phyloP scores from a whole-genome alignment of 2,888 invertebrate species.

The Poecilus cupreus region DNA sequence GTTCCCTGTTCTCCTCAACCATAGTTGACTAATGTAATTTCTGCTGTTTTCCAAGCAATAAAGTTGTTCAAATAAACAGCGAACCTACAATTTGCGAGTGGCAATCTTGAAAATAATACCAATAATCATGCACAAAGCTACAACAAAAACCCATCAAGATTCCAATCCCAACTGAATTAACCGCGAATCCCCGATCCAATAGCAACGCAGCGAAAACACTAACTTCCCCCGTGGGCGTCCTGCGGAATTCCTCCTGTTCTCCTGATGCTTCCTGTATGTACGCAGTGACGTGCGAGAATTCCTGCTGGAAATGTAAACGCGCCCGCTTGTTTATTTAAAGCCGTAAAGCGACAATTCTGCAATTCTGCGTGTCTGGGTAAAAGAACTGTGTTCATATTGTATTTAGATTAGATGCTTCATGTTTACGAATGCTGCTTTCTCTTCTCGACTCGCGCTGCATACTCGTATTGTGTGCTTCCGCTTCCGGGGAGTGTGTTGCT shows the following conservation, averaged over 20 bases:
- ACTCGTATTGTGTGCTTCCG: neutral
- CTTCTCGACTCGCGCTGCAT: neutral
- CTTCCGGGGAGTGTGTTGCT: neutral
- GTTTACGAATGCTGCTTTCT: neutral
- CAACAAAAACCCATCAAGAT: constrained; percentile 18
- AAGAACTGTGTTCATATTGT: constrained; percentile 29
- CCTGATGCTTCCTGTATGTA: constrained; percentile 15
- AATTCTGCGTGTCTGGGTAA: constrained; percentile 1
- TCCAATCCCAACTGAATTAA: constrained; percentile 27
- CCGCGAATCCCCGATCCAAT: constrained; percentile 9
- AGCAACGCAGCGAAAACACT: constrained; percentile 31
- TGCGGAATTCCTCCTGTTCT: constrained; percentile 1
- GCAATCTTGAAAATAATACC: constrained; percentile 1
- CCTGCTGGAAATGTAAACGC: constrained; percentile 38
- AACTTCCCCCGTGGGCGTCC: neutral
- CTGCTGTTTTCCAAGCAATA: too few species aligned
- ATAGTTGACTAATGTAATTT: too few species aligned
- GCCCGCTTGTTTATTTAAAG: constrained; percentile 42
- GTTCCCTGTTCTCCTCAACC: too few species aligned
- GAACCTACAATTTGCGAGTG: neutral
- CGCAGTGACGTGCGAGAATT: constrained; percentile 19
- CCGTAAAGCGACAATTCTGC: constrained; percentile 35
- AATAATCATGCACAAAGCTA: neutral
- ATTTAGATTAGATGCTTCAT: constrained; percentile 31
- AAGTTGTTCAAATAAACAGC: too few species aligned